Base-by-base conservation (phyloP, 1,140 invertebrate genomes). In the Drosophila arizonae region DNA sequence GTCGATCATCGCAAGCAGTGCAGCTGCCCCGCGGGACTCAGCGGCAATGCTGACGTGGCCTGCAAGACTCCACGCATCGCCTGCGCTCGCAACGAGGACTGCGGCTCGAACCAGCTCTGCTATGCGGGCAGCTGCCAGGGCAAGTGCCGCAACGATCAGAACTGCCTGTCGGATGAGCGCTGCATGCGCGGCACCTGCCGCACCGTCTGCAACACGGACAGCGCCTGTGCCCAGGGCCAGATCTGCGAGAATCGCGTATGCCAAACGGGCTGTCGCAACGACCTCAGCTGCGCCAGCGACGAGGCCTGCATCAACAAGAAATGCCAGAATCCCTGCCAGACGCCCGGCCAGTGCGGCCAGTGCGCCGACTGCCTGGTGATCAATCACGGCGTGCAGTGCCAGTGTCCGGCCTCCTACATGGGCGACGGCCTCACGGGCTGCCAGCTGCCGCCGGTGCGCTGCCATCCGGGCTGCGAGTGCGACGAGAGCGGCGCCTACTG, bases 171-270 rank as follows among this genome's bases (percentile, higher is more conserved):
- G 17, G 96, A 97, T 90, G 96, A 97, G 92, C 94, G 96, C 69
- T 98, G 97, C 91, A 94, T 97, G 52, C 93, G 94, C 41, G 96
- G 96, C 39, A 93, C 96, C 17, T 98, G 97, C 81, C 95, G 96
- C 90, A 93, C 95, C 4, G 95, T 97, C 17, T 98, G 96, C 80
- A 97, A 97, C 88, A 96, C 95, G 58, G 97, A 98, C 87, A 93
- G 94, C 41, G 95, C 96, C 58, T 98, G 97, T 87, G 94, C 94
- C 36, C 90, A 94, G 0, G 95, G 96, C 77, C 95, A 97, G 90
- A 97, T 97, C 77, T 98, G 97, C 87, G 95, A 96, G 88, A 97
- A 96, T 77, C 94, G 97, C 72, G 93, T 97, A 67, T 98, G 97
- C 89, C 95, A 96, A 72, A 94, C 95, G 76, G 97, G 97, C 15